Base-by-base conservation (phyloP, 2,797 vertebrate genomes). In the Manis crassicaudata region DNA sequence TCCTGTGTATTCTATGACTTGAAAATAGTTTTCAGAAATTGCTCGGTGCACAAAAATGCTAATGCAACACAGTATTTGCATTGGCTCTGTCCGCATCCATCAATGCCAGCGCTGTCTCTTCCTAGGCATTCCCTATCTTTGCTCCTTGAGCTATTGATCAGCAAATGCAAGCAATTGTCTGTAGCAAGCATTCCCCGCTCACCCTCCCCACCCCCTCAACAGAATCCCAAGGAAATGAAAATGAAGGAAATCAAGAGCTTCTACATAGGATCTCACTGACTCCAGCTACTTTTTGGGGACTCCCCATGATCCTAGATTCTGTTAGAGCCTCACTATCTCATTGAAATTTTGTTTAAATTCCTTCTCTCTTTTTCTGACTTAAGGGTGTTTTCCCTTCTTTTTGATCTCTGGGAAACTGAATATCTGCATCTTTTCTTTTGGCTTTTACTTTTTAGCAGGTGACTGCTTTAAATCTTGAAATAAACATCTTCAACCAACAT, bases 21-120 rank as follows among this genome's bases (percentile, higher is more conserved):
- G 56, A 82, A 90, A 84, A 70, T 21, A 77, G 88, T 94, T 96
- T 95, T 75, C 80, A 65, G 70, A 96, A 96, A 91, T 35, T 1
- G 79, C 96, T 83, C 21, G 0, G 70, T 79, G 77, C 70, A 63
- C 77, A 87, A 8, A 90, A 90, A 94, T 80, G 85, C 92, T 92
- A 80, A 88, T 12, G 7, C 73, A 63, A 40, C 40, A 2, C 1
- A 0, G n/a, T 8, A 32, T 84, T 86, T 94, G 23, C 85, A 25
- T 56, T 7, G 29, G 88, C 86, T 17, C 65, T 89, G 85, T 89
- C 65, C 2, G 2, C 56, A 46, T 73, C 43, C 32, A 25, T 86
- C 67, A 87, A 1, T n/a, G 68, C 94, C 50, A 73, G 32, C 5
- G 0, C 29, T 3, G 1, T 11, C 11, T 52, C 25, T 87, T 43